Base-by-base conservation (phyloP, 1,140 invertebrate species). In the Parasteatoda tepidariorum region DNA sequence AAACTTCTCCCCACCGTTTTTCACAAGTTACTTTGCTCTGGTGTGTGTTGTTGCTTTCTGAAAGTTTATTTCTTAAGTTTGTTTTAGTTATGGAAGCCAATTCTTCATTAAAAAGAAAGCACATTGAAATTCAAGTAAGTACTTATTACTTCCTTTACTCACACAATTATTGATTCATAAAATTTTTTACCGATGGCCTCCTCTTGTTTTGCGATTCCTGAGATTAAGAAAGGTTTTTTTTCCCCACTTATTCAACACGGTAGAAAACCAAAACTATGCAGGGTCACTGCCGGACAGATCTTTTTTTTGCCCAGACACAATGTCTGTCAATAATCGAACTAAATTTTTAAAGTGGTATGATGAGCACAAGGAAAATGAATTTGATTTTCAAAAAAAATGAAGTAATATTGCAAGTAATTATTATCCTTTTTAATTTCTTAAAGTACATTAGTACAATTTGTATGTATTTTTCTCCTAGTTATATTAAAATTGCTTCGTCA, bases 371-470 rank as follows among this genome's bases (percentile, higher is more conserved):
- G 31, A 34, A 15, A 33, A 38, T 38, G 31, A 11, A 22, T 67
- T 67, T 2, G n/a, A 67, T 22, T 67, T 67, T 67, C 30, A 48
- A 48, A 48, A 67, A 67, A 67, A 67, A 67, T 67, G 11, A 11
- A 6, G 13, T 30, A 30, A 15, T 67, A 67, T 38, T 67, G 64
- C 11, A 15, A 33, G 64, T 67, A n/a, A 3, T 30, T 38, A 34
- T n/a, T 34, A 22, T 67, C 38, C 34, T 11, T n/a, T n/a, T n/a
- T n/a, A n/a, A n/a, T n/a, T n/a, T n/a, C n/a, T n/a, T n/a, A n/a
- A n/a, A n/a, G n/a, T n/a, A n/a, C n/a, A n/a, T n/a, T n/a, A n/a
- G n/a, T n/a, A n/a, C n/a, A n/a, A 34, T 67, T 31, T 6, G n/a
- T 18, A 38, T 67, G 34, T 34, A 31, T 38, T 67, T 67, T 26